Evolutionary conservation across 2,797 vertebrate genomes (phyloP), one percentile per base, ranked within the genome.

Genomic region (Manis javanica): DNA sequence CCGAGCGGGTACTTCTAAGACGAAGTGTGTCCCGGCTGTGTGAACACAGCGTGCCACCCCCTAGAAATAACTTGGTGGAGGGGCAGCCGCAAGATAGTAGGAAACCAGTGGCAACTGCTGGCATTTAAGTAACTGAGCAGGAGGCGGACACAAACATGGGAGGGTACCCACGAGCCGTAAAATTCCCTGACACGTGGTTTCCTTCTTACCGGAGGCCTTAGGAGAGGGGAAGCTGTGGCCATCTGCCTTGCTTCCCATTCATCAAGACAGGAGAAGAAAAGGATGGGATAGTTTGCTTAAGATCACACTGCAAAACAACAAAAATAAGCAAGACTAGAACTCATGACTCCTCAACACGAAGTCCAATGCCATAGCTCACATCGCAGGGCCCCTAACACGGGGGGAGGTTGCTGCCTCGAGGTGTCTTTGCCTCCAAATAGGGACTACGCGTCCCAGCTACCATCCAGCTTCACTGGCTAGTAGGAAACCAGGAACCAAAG

Each of bases 1-100:
- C 26, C 15, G 12, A 31, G 16, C 1, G 51, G 72, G 29, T 4
- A 5, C 7, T 14, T 46, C 51, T 29, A 24, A 63, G 57, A 49
- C 4, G 3, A 59, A 15, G 12, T 21, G 0, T 3, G 10, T 9
- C 34, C 14, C 1, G 0, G 16, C 0, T 0, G 14, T 0, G 1
- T 16, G 31, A 74, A 6, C 12, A 46, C 8, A 13, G 2, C 2
- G 9, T 0, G 9, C 72, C 61, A 24, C 26, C 2, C 7, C 66
- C 64, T 16, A 9, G 21, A 14, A 5, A 1, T 1, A 6, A 8
- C 23, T 3, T 0, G 3, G 82, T 7, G 1, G 21, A 19, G n/a
- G 53, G 74, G 34, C 26, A 16, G 92, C 64, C 3, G 66, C 3
- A 19, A 42, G 64, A 15, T 2, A 7, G 11, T 1, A 39, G 78